These are phyloP conservation scores for Brachionus asplanchnoidis DNA, from an alignment of 1,140 invertebrate genomes.

Conservation along the genomic window DNA sequence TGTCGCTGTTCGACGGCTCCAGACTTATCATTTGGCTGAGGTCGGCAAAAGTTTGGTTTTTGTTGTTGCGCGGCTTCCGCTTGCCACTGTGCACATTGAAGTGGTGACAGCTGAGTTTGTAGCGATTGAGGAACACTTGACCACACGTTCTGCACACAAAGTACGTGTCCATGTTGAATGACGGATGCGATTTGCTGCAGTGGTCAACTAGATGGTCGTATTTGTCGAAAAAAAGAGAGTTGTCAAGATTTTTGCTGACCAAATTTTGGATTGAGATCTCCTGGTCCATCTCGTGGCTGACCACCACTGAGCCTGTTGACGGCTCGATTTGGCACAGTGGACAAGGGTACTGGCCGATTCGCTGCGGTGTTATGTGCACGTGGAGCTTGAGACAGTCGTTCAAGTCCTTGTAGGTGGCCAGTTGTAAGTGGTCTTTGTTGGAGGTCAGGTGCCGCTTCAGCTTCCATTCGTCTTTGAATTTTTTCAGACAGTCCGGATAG, in stretches of 20 bases:
- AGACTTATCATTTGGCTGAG: background rate
- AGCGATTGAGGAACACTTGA: constrained; percentile 17
- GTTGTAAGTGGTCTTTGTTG: constrained; percentile 2
- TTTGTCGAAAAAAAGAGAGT: constrained; percentile 20
- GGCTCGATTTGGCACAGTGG: constrained; percentile 6
- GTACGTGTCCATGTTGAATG: background rate
- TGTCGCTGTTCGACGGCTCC: background rate
- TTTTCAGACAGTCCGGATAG: constrained; percentile 1
- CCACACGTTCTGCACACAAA: constrained; percentile 10
- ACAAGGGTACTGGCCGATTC: constrained; percentile 18
- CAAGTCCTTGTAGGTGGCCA: background rate
- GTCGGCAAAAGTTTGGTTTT: background rate
- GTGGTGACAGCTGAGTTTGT: constrained; percentile 18
- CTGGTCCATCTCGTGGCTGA: background rate
- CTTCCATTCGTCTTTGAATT: constrained; percentile 36
- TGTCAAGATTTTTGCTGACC: constrained; percentile 16
- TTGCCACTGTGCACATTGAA: constrained; percentile 35
- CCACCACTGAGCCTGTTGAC: background rate
- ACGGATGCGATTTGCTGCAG: background rate
- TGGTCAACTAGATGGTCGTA: background rate
- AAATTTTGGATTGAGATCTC: background rate
- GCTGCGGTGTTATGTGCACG: background rate
- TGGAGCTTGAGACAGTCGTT: constrained; percentile 14
- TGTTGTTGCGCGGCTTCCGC: background rate
- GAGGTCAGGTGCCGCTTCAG: background rate